Evolutionary conservation across 2,113 vertebrate genomes (phyloP).

Genomic region (Opisthocomus hoazin): DNA sequence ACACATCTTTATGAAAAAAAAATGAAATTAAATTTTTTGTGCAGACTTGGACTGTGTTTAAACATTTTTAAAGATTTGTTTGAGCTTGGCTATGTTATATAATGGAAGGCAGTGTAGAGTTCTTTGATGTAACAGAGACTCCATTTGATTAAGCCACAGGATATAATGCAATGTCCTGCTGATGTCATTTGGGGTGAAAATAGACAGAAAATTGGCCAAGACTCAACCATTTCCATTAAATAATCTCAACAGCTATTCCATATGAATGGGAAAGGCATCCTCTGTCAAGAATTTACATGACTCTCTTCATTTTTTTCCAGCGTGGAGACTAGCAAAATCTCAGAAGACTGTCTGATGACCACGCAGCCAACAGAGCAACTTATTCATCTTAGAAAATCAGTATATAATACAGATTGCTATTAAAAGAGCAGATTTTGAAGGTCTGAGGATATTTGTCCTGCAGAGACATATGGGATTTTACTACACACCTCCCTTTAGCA

Average conservation of each 20-base stretch:
- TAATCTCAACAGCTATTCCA: background rate
- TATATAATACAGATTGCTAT: background rate
- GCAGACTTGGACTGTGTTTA: background rate
- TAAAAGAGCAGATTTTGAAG: background rate
- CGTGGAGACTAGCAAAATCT: background rate
- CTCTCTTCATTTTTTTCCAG: background rate
- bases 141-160: background rate
- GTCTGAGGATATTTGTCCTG: background rate
- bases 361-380: background rate
- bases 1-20: background rate
- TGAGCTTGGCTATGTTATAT: background rate
- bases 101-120: background rate
- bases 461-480: background rate
- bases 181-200: background rate
- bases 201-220: background rate
- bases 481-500: background rate
- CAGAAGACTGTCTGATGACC: background rate
- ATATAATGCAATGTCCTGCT: background rate
- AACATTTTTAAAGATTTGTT: background rate
- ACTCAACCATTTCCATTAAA: background rate
- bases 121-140: background rate
- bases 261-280: background rate
- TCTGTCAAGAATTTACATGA: background rate
- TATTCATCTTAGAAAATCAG: background rate
- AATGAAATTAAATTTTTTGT: rapidly evolving